Base-by-base conservation (phyloP, 2,113 vertebrate species). In the Ovis canadensis region DNA sequence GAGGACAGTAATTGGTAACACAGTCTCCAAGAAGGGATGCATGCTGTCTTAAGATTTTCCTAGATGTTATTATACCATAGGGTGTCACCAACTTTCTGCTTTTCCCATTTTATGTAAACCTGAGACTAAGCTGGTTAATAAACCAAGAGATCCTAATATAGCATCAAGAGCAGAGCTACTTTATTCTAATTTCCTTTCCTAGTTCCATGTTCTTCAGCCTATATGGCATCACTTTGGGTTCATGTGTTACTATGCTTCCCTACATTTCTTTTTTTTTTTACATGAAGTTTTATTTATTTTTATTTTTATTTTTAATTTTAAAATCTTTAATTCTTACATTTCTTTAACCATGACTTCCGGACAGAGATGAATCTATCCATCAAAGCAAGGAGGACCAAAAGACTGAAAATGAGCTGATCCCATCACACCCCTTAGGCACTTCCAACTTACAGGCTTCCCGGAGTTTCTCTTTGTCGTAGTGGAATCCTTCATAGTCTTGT, bases 391-490 rank as follows among this genome's bases (percentile, higher is more conserved):
- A 60, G 17, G 54, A 45, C 31, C 15, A 52, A 77, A 36, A 71
- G 50, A 60, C 60, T 43, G 40, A 17, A 71, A 59, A 74, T 0
- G 48, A 36, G 83, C 36, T 43, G 87, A 40, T 84, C 62, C 21
- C 21, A 64, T 10, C 78, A 93, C 55, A 74, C 50, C 88, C 50
- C 36, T 29, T 4, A 55, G 67, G 74, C 85, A 92, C 80, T 95
- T 92, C 55, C 94, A 96, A 99, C 99, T 99, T 98, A 99, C 99
- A 99, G 95, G 99, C 99, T 99, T 99, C 99, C 55, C 99, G 99
- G 19, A 99, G 99, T 1, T 99, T 99, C 59, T 99, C 99, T 96
- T 99, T 99, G 99, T 99, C 99, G 0, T 99, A 99, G 98, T 99
- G 99, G 89, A 99, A 99, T 33, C 99, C 99, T 99, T 99, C 99